These are phyloP conservation scores for Lithobates pipiens DNA, from an alignment of 2,797 vertebrate genomes.

Conservation along the genomic window DNA sequence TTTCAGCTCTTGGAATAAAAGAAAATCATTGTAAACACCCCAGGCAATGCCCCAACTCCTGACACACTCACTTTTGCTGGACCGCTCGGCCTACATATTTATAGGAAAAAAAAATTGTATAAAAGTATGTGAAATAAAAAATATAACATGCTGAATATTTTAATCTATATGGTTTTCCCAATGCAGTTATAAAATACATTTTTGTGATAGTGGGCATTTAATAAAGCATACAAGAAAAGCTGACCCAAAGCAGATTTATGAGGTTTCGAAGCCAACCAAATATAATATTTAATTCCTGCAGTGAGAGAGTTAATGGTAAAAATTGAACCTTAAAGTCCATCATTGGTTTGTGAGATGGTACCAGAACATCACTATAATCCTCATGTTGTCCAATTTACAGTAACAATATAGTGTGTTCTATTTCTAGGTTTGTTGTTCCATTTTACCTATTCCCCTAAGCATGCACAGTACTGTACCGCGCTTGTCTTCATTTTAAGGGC, in stretches of 20 bases:
- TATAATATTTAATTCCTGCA: neutral
- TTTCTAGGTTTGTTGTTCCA: neutral
- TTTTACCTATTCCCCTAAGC: neutral
- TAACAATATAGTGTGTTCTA: constrained; percentile 20
- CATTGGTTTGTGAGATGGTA: neutral
- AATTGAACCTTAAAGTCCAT: neutral
- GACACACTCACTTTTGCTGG: too few relatives aligned
- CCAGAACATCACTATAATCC: constrained; percentile 7
- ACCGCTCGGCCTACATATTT: too few relatives aligned
- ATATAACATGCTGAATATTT: too few relatives aligned
- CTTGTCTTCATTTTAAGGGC: neutral
- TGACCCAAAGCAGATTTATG: neutral
- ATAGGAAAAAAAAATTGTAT: too few relatives aligned
- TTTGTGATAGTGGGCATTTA: neutral
- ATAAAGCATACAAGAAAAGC: neutral
- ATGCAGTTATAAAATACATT: too few relatives aligned
- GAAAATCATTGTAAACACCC: too few relatives aligned
- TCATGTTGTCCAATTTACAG: constrained; percentile 13
- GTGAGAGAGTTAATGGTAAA: neutral
- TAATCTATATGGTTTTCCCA: too few relatives aligned
- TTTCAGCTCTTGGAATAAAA: too few relatives aligned
- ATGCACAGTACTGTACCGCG: neutral
- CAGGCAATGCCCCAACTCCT: too few relatives aligned
- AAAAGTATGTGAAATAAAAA: too few relatives aligned
- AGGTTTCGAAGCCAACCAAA: neutral